Evolutionary conservation across 2,888 invertebrate genomes (phyloP).

Genomic region (Pammene aurita): DNA sequence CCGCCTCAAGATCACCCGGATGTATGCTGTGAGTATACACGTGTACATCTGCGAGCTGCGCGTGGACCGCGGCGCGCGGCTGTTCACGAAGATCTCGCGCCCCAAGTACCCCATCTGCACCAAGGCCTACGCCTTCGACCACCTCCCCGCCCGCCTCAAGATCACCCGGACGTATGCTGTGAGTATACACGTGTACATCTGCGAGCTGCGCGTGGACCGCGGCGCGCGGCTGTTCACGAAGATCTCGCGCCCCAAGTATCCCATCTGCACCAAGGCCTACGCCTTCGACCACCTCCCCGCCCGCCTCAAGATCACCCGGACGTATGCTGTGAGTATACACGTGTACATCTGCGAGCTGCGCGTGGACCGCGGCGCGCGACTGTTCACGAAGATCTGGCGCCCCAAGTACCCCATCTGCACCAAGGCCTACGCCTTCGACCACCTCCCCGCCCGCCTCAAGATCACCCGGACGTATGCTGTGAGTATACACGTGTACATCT

Average conservation of each 20-base stretch:
- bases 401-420: slow-evolving; percentile 94
- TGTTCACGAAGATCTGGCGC: slow-evolving; percentile 93
- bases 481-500: slow-evolving; percentile 55
- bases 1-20: slow-evolving; percentile 91
- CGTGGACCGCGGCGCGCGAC: slow-evolving; percentile 95
- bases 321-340: slow-evolving; percentile 88
- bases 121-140: slow-evolving; percentile 96
- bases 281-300: slow-evolving; percentile 95
- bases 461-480: slow-evolving; percentile 95
- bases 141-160: slow-evolving; percentile 91
- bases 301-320: slow-evolving; percentile 91
- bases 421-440: slow-evolving; percentile 96
- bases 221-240: slow-evolving; percentile 95
- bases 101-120: slow-evolving; percentile 94
- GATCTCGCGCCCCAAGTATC: slow-evolving; percentile 91
- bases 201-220: slow-evolving; percentile 94
- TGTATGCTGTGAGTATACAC: slow-evolving; percentile 88
- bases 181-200: slow-evolving; percentile 55
- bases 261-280: slow-evolving; percentile 95
- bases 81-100: slow-evolving; percentile 94
- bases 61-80: slow-evolving; percentile 95
- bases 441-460: slow-evolving; percentile 91
- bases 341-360: slow-evolving; percentile 83
- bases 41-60: slow-evolving; percentile 83
- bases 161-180: slow-evolving; percentile 95